phyloP scores from a whole-genome alignment of 2,113 vertebrate species.

The Azemiops feae region DNA sequence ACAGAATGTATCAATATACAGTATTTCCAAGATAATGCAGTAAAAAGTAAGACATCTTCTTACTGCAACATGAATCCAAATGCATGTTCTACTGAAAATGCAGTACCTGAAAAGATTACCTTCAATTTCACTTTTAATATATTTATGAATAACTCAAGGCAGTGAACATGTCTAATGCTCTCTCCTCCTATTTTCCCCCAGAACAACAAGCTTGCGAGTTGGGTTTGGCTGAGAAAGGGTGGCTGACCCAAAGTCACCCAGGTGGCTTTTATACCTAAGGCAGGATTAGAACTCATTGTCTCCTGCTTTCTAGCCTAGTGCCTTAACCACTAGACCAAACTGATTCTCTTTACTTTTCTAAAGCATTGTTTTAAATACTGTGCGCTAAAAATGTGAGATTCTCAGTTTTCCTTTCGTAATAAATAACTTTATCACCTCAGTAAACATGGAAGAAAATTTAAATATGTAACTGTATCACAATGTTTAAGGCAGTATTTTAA shows the following conservation, averaged over 20 bases:
- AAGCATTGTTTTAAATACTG: background rate
- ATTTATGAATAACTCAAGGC: background rate
- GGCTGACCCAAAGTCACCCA: no score
- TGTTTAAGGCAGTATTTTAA: background rate
- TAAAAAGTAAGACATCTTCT: background rate
- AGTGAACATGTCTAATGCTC: no score
- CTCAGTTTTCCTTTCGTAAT: constrained; percentile 16
- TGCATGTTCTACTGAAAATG: background rate
- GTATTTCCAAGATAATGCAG: background rate
- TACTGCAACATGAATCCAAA: background rate
- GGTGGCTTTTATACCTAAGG: no score
- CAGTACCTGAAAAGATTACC: background rate
- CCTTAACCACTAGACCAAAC: background rate
- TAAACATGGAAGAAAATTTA: constrained; percentile 4
- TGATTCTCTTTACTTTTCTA: background rate
- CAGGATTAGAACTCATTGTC: no score
- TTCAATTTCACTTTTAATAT: background rate
- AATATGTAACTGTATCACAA: background rate
- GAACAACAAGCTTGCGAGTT: no score
- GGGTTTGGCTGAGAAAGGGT: no score
- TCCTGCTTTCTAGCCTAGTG: no score
- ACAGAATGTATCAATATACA: background rate
- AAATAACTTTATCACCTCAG: constrained; percentile 23
- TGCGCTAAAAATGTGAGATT: constrained; percentile 16
- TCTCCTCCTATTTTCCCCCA: no score